A percentile compares a stretch with the other conserved stretches of the same genome.
Evolutionary conservation across 2,113 vertebrate genomes (phyloP).

Genomic region (Elanoides forficatus): DNA sequence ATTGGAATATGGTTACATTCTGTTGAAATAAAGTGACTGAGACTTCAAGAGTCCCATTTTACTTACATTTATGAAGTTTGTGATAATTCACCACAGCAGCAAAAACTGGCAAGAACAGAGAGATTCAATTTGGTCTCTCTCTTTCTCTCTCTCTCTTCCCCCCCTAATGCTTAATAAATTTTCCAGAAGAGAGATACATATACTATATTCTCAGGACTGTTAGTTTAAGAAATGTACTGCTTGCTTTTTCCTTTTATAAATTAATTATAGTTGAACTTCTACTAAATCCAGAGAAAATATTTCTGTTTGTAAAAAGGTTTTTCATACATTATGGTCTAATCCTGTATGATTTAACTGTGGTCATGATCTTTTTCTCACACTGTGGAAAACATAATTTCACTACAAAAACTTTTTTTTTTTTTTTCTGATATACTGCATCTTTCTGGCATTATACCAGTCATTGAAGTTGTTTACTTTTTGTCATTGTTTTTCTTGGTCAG

Average conservation of each 20-base stretch:
- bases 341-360: not conserved
- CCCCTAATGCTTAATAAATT: not conserved
- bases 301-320: constrained; percentile 19
- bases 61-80: constrained; percentile 28
- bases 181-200: not conserved
- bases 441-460: not conserved
- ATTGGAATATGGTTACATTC: constrained; percentile 53
- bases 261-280: constrained; percentile 23
- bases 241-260: constrained; percentile 38
- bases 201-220: not conserved
- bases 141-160: not conserved
- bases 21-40: constrained; percentile 40
- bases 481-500: not conserved
- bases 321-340: constrained; percentile 7
- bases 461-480: not conserved
- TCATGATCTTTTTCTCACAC: not conserved
- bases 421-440: not conserved
- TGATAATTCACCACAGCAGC: constrained; percentile 34
- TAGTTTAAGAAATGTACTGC: constrained; percentile 35
- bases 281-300: not conserved
- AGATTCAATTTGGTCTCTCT: constrained; percentile 46
- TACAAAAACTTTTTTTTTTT: not conserved
- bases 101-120: constrained; percentile 45
- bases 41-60: constrained; percentile 56
- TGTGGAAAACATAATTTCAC: constrained; percentile 12